Conservation (phyloP, 1,140 invertebrate genomes). For the Caenorhabditis tropicalis region DNA sequence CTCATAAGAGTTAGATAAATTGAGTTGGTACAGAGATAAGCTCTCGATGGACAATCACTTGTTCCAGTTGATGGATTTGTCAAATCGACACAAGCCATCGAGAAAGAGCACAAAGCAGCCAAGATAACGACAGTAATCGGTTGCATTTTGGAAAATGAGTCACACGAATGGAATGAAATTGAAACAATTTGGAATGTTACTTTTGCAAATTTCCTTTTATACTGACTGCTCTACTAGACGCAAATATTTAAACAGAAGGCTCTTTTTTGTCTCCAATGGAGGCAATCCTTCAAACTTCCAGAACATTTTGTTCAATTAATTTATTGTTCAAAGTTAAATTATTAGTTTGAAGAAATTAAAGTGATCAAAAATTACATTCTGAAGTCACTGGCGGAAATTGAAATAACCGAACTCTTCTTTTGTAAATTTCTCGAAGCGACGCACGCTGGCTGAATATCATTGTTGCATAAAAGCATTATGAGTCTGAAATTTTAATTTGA, state of each 20-base stretch:
- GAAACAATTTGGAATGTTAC: background rate
- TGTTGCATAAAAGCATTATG: slow-evolving; percentile 16
- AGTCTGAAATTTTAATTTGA: background rate
- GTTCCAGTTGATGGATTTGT: slow-evolving; percentile 6
- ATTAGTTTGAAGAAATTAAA: background rate
- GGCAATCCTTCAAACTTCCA: background rate
- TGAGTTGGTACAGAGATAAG: background rate
- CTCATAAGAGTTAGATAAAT: slow-evolving; percentile 5
- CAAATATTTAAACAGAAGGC: slow-evolving; percentile 8
- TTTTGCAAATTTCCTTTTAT: background rate
- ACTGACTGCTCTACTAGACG: background rate
- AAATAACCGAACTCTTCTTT: slow-evolving; percentile 21
- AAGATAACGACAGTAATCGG: background rate
- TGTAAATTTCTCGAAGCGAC: background rate
- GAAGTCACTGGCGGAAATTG: background rate
- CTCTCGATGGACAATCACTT: background rate
- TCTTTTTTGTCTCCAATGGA: background rate
- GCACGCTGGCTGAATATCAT: slow-evolving; percentile 15
- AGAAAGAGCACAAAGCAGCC: background rate
- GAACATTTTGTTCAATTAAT: background rate
- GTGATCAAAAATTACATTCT: background rate
- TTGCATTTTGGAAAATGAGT: background rate
- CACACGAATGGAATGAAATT: background rate
- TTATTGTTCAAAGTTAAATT: background rate
- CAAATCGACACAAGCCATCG: slow-evolving; percentile 19